Evolutionary conservation across 2,797 vertebrate genomes (phyloP), one percentile per base, ranked within the genome.

Genomic region (Neoniphon sammara): DNA sequence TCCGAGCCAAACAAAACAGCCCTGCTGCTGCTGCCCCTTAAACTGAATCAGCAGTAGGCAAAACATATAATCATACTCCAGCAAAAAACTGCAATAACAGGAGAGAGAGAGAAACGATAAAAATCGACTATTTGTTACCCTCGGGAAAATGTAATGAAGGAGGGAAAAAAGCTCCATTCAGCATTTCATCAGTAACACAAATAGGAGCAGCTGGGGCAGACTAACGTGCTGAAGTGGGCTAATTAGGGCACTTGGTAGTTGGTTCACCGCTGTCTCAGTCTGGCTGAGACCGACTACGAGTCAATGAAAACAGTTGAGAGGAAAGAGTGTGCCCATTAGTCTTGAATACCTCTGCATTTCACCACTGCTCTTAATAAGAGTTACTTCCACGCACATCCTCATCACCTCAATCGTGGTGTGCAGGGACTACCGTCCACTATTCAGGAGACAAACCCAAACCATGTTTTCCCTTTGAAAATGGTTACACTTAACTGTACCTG

Each of bases 101-200:
- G 88, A 88, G 89, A 73, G 82, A 79, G 64, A 79, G 64, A 73
- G 78, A 81, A 80, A 83, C 66, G 73, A 91, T 90, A 87, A 85
- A 88, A 90, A 93, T 89, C 80, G 25, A 88, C 87, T 85, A 73
- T 87, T 90, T 90, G 77, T 75, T 85, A 56, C 81, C 85, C 84
- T 68, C 3, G 55, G 93, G 89, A 89, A 91, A 87, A 83, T 70
- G 87, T 83, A 90, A 87, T 69, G 30, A 66, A 84, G 50, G 55
- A 66, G 39, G 47, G 0, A 66, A 57, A 79, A 83, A 73, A 71
- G 63, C 36, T 61, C 67, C 80, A 90, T 90, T 92, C 91, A 90
- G 91, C 89, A 88, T 88, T 92, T 91, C 85, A 91, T 87, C 84
- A 84, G 84, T 68, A 88, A 82, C 77, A 86, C 87, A 91, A 92